phyloP scores from a whole-genome alignment of 30 jellyfish, hydroid and myxozoan species.

The Aurelia aurita region DNA sequence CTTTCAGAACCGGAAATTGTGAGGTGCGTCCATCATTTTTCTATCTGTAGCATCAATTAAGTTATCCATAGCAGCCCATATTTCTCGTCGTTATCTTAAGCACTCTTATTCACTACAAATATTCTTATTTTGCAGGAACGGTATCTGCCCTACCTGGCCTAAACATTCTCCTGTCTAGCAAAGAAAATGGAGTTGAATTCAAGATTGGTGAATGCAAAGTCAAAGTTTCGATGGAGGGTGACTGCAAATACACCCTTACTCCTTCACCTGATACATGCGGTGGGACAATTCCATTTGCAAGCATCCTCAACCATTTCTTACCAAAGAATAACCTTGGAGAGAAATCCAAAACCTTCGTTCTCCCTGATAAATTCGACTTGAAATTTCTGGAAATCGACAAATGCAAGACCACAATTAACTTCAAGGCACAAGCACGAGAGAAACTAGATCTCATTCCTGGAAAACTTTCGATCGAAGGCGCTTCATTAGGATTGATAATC shows the following conservation, averaged over 20 bases:
- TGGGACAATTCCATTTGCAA: slow-evolving; percentile 55
- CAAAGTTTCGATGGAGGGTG: slow-evolving; percentile 43
- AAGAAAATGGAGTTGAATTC: slow-evolving; percentile 67
- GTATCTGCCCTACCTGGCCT: slow-evolving; percentile 40
- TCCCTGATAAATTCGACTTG: slow-evolving; percentile 73
- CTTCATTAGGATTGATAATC: slow-evolving; percentile 27
- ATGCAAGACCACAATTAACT: slow-evolving; percentile 52
- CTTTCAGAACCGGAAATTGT: too few species aligned
- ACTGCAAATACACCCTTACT: slow-evolving; percentile 51
- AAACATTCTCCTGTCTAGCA: slow-evolving; percentile 21
- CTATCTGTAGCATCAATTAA: too few species aligned
- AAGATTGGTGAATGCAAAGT: slow-evolving; percentile 65
- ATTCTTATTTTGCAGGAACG: not conserved
- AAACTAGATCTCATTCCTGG: slow-evolving; percentile 65
- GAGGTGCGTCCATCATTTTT: too few species aligned
- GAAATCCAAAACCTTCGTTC: slow-evolving; percentile 65
- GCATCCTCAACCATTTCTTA: slow-evolving; percentile 57
- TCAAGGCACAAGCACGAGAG: slow-evolving; percentile 52
- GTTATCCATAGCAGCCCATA: too few species aligned
- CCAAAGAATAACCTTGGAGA: slow-evolving; percentile 68
- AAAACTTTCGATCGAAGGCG: slow-evolving; percentile 60
- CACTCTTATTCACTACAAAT: too few species aligned
- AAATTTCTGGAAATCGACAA: slow-evolving; percentile 50
- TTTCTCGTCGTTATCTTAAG: too few species aligned
- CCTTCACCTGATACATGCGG: slow-evolving; percentile 72